Percentiles rank a stretch among this genome's conserved stretches.
Evolutionary conservation across 2,113 vertebrate genomes (phyloP).

Genomic region (Dasyprocta punctata): DNA sequence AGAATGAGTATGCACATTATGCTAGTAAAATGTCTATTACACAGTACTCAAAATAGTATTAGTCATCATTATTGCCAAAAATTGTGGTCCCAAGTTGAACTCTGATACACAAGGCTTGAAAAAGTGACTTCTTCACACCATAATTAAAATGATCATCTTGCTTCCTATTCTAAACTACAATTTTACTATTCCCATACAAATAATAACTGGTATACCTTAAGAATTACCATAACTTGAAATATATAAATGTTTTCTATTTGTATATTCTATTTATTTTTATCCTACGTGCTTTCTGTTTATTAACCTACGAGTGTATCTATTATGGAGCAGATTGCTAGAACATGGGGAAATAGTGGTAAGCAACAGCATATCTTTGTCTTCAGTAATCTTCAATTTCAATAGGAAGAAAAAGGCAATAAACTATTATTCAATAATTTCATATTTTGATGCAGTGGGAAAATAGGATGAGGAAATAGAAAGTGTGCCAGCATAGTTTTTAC

Average conservation of each 20-base stretch:
- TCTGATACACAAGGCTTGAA: not conserved
- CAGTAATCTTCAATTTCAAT: not conserved
- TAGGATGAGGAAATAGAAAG: not conserved
- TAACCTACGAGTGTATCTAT: not conserved
- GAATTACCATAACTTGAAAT: not conserved
- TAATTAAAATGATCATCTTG: not conserved
- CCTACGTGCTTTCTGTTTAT: not conserved
- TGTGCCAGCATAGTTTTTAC: not conserved
- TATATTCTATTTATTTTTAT: too few relatives aligned
- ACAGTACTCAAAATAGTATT: not conserved
- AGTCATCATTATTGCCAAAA: not conserved
- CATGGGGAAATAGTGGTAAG: not conserved
- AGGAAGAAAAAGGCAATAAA: not conserved
- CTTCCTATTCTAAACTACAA: not conserved
- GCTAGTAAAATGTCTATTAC: not conserved
- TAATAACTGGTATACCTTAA: not conserved
- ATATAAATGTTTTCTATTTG: not conserved
- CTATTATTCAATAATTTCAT: not conserved
- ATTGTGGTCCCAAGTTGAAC: not conserved
- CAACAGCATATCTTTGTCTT: not conserved
- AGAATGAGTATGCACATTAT: not conserved
- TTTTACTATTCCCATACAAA: slow-evolving; percentile 14
- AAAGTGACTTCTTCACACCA: not conserved
- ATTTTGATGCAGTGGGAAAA: not conserved
- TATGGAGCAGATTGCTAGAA: not conserved